Evolutionary conservation across 2,888 invertebrate genomes (phyloP), one percentile per base, ranked within the genome.

Genomic region (Crossocerus cetratus): DNA sequence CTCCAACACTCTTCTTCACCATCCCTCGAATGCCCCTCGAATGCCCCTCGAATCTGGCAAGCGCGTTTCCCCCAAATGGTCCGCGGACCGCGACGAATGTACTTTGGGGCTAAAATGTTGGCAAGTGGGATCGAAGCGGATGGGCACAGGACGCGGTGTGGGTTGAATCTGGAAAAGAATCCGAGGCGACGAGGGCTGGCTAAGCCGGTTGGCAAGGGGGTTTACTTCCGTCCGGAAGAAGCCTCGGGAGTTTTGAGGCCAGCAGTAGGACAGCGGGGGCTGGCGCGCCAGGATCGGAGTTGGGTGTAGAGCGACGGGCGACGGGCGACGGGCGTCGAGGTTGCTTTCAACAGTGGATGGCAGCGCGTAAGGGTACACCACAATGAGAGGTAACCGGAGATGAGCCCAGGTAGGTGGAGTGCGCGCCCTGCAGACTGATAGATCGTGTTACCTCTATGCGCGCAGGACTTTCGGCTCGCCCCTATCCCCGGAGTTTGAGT

Each of bases 281-380:
- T 59, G 43, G 62, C 62, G n/a, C 68, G 22, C 69, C 61, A 62
- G 49, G 42, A 32, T 57, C 55, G 5, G 14, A 43, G 54, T 43
- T 20, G 64, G 18, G 58, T 59, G 32, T 3, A 32, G 2, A 32
- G 8, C 18, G 58, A 8, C n/a, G n/a, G n/a, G n/a, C n/a, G n/a
- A n/a, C n/a, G n/a, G n/a, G n/a, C n/a, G n/a, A n/a, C n/a, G n/a
- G n/a, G n/a, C n/a, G n/a, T n/a, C 13, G 57, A 43, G 69, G 43
- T 72, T 66, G 53, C 64, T 69, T 81, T 80, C 72, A 74, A 79
- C 78, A 64, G 43, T 66, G 59, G 63, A 59, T 57, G 77, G 82
- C 32, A 8, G 32, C 72, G 62, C 86, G 86, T 86, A 86, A 86
- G 76, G 80, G 69, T 78, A 84, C 74, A 84, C 86, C 85, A 82